These are phyloP conservation scores for Oligia strigilis DNA, from an alignment of 2,888 invertebrate genomes.

Conservation along the genomic window DNA sequence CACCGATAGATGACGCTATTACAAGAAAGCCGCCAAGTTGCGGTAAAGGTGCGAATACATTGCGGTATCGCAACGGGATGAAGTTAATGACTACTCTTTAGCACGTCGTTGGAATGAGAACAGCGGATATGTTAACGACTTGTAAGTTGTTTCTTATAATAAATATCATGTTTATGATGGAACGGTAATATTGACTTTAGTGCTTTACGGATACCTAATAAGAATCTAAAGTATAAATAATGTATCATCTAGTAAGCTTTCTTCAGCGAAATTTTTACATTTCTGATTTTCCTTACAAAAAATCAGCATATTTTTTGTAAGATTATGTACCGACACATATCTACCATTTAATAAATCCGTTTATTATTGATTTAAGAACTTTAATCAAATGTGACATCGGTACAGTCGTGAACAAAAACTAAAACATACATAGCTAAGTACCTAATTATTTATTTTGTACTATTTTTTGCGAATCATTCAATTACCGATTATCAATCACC, in stretches of 20 bases:
- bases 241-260: neutral
- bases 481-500: slow-evolving; percentile 48
- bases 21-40: slow-evolving; percentile 56
- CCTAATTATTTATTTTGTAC: neutral
- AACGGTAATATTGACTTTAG: slow-evolving; percentile 44
- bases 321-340: neutral
- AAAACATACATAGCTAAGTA: neutral
- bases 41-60: slow-evolving; percentile 58
- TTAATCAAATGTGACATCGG: neutral
- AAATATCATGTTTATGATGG: slow-evolving; percentile 44
- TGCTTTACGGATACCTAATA: neutral
- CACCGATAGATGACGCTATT: slow-evolving; percentile 59
- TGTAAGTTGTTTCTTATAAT: slow-evolving; percentile 46
- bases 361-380: too few relatives aligned
- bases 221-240: neutral
- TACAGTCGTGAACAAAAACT: slow-evolving; percentile 7
- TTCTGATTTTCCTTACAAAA: neutral
- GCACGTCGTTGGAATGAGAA: slow-evolving; percentile 53
- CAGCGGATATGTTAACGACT: slow-evolving; percentile 47
- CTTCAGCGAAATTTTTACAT: neutral
- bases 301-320: too few relatives aligned
- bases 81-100: slow-evolving; percentile 63
- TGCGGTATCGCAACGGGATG: slow-evolving; percentile 63
- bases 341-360: neutral
- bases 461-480: slow-evolving; percentile 22